These are phyloP conservation scores for Trachymyrmex septentrionalis DNA, from an alignment of 1,140 invertebrate species.

Conservation along the genomic window DNA sequence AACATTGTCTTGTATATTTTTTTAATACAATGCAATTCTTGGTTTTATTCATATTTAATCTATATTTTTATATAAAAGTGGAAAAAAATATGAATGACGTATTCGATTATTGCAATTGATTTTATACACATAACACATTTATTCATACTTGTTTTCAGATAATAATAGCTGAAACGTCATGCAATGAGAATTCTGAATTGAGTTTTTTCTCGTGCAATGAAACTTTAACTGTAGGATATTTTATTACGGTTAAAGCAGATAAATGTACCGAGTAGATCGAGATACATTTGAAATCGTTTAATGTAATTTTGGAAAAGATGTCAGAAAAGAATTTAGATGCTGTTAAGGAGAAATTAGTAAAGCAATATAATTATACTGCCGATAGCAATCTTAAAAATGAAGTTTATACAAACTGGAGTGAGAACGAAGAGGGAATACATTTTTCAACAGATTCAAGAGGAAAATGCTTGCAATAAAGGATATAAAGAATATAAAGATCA, in stretches of 20 bases:
- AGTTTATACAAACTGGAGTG: conserved; percentile 90
- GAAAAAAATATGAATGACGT: not conserved
- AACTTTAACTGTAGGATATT: conserved; percentile 89
- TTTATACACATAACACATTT: not conserved
- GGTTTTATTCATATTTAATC: not conserved
- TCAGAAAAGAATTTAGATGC: conserved; percentile 88
- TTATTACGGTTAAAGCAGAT: conserved; percentile 91
- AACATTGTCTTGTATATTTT: not conserved
- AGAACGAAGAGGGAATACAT: conserved; percentile 89
- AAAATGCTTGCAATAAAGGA: conserved; percentile 86
- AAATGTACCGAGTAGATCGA: conserved; percentile 92
- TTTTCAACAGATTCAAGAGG: conserved; percentile 89
- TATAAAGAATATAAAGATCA: conserved; percentile 81
- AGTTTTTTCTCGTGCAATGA: conserved; percentile 89
- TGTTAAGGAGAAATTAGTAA: conserved; percentile 90
- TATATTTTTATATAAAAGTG: not conserved
- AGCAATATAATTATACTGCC: conserved; percentile 86
- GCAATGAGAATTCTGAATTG: conserved; percentile 92
- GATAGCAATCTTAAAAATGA: conserved; percentile 92
- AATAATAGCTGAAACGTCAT: conserved; percentile 95
- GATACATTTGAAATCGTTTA: conserved; percentile 90
- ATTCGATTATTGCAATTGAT: not conserved
- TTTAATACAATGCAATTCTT: not conserved
- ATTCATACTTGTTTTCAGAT: conserved; percentile 84
- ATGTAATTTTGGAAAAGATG: conserved; percentile 88